phyloP scores from a whole-genome alignment of 2,797 vertebrate species.

The Gastrophryne carolinensis region DNA sequence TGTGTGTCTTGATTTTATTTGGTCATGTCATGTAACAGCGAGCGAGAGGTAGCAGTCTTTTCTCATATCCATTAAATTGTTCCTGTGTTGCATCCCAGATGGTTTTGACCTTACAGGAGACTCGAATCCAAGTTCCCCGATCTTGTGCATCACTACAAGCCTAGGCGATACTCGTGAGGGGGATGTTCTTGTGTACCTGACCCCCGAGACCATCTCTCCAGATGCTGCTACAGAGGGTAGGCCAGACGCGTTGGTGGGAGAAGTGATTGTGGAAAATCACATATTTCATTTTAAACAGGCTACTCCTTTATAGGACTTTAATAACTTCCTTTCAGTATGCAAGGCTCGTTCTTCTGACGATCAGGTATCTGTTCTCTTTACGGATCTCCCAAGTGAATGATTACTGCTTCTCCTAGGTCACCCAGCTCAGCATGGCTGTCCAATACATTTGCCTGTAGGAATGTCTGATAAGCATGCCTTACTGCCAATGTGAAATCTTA shows the following conservation, averaged over 20 bases:
- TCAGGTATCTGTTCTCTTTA: conserved; percentile 67
- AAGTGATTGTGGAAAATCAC: conserved; percentile 76
- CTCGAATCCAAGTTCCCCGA: conserved; percentile 86
- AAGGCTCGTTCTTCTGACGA: conserved; percentile 73
- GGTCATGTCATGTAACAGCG: not conserved
- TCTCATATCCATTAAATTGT: conserved; percentile 74
- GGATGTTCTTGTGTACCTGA: conserved; percentile 81
- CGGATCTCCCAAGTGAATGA: conserved; percentile 54
- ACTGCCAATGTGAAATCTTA: conserved; percentile 62
- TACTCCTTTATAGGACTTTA: conserved; percentile 74
- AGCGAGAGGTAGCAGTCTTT: conserved; percentile 51
- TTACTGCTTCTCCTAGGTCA: conserved; percentile 74
- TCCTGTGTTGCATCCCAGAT: conserved; percentile 99
- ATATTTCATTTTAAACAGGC: conserved; percentile 71
- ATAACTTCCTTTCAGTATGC: conserved; percentile 75
- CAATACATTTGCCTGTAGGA: conserved; percentile 37
- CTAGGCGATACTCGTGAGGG: conserved; percentile 85
- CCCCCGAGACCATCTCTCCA: conserved; percentile 82
- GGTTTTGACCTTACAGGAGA: conserved; percentile 98
- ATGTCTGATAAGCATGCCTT: conserved; percentile 59
- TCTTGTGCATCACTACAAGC: conserved; percentile 84
- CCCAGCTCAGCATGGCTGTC: conserved; percentile 72
- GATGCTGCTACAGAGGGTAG: conserved; percentile 96
- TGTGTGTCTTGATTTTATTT: not conserved
- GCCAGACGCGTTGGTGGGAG: conserved; percentile 81